A percentile compares a stretch with the other conserved stretches of the same genome.
These are phyloP conservation scores for Callorhinus ursinus DNA, from an alignment of 2,113 vertebrate species.

Conservation along the genomic window DNA sequence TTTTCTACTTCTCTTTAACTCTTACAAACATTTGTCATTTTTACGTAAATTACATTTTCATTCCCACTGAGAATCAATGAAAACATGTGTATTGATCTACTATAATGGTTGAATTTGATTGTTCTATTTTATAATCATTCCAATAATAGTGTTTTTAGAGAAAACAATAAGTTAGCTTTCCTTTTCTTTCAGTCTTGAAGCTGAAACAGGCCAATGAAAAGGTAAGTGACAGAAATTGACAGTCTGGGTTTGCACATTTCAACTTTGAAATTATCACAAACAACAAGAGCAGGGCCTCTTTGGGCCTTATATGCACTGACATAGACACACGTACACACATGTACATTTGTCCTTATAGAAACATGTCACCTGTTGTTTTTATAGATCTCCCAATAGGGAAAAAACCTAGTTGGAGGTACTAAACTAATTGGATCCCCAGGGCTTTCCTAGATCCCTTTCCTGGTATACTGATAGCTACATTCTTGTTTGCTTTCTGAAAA, in stretches of 20 bases:
- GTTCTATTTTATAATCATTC: conserved; percentile 37
- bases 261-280: conserved; percentile 48
- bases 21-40: background rate
- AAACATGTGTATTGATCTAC: background rate
- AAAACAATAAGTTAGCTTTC: conserved; percentile 51
- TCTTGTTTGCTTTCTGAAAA: conserved; percentile 69
- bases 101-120: background rate
- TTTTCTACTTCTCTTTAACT: conserved; percentile 18
- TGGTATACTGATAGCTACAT: conserved; percentile 22
- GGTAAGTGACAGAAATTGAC: background rate
- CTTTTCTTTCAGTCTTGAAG: conserved; percentile 52
- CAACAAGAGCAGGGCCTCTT: background rate
- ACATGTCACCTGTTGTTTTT: conserved; percentile 31
- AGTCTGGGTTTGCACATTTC: background rate
- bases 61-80: conserved; percentile 12
- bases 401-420: conserved; percentile 44
- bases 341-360: background rate
- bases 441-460: conserved; percentile 34
- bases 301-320: background rate
- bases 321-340: background rate
- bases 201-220: conserved; percentile 26
- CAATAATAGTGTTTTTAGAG: conserved; percentile 16
- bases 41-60: conserved; percentile 46
- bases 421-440: conserved; percentile 80
- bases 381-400: conserved; percentile 40